Conservation (phyloP, 2,113 vertebrate genomes). For the Odontesthes bonariensis region DNA sequence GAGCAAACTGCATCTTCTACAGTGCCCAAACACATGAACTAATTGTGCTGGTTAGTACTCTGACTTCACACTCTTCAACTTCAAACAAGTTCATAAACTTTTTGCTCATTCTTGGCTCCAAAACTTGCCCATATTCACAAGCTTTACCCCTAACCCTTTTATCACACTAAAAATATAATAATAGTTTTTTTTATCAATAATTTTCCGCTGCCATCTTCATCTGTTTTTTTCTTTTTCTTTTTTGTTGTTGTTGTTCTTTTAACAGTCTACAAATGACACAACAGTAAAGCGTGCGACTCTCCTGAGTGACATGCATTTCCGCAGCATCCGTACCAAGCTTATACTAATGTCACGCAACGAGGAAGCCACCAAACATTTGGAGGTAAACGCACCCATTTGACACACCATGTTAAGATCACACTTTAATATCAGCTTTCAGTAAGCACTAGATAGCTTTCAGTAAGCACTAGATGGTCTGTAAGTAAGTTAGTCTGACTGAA, state of each 20-base stretch:
- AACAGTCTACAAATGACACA: conserved; percentile 91
- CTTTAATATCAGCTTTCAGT: no score
- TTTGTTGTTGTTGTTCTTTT: neutral
- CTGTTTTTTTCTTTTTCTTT: neutral
- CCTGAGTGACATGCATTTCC: conserved; percentile 93
- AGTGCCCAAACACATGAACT: conserved; percentile 86
- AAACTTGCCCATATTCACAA: no score
- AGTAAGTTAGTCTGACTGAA: no score
- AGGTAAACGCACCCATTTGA: conserved; percentile 74
- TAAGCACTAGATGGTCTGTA: no score
- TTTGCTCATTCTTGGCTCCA: neutral
- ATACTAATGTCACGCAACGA: conserved; percentile 93
- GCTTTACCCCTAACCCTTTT: no score
- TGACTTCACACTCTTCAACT: neutral
- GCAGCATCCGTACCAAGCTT: conserved; percentile 92
- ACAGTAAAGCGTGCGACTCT: conserved; percentile 89
- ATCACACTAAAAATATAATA: no score
- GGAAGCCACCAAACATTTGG: conserved; percentile 92
- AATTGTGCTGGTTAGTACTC: conserved; percentile 88
- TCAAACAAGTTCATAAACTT: neutral
- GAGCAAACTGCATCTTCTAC: conserved; percentile 91
- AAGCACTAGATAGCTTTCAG: no score
- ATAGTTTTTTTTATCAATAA: no score
- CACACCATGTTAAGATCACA: no score
- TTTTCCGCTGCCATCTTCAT: neutral